A percentile compares a stretch with the other conserved stretches of the same genome.
phyloP scores from a whole-genome alignment of 2,113 vertebrate genomes.

The Argyrosomus japonicus region DNA sequence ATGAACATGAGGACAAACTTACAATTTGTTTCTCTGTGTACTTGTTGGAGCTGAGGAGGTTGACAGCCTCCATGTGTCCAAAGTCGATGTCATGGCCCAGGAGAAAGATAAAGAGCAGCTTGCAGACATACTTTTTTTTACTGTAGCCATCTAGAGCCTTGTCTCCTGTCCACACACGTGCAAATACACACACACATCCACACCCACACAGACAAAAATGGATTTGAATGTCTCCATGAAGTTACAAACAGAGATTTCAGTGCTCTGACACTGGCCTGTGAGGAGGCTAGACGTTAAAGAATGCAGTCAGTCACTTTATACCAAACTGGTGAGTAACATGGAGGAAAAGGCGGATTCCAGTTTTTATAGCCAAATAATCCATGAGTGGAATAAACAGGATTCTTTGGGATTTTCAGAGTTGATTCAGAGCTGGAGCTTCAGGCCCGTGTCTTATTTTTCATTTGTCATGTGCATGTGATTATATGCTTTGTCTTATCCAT shows the following conservation, averaged over 20 bases:
- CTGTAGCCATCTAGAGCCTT: conserved; percentile 93
- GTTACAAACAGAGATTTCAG: neutral
- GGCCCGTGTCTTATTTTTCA: neutral
- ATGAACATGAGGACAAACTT: conserved; percentile 60
- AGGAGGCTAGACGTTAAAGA: neutral
- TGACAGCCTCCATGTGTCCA: conserved; percentile 93
- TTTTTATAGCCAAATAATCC: neutral
- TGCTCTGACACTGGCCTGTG: neutral
- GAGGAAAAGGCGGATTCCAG: neutral
- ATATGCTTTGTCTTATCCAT: neutral
- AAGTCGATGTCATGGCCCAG: conserved; percentile 93
- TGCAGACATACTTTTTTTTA: conserved; percentile 94
- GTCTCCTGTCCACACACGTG: conserved; percentile 79
- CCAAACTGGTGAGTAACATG: conserved; percentile 2
- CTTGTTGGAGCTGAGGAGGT: conserved; percentile 93
- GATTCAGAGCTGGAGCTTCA: neutral
- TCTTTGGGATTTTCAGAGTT: neutral
- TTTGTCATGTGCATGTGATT: neutral
- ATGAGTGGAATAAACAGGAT: neutral
- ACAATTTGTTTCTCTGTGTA: conserved; percentile 95
- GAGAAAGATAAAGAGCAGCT: conserved; percentile 93
- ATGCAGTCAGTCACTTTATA: neutral
- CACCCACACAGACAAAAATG: conserved; percentile 1
- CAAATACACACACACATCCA: neutral
- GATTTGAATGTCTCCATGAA: conserved; percentile 11